phyloP scores from a whole-genome alignment of 1,140 invertebrate genomes.

The Doryteuthis pealeii region DNA sequence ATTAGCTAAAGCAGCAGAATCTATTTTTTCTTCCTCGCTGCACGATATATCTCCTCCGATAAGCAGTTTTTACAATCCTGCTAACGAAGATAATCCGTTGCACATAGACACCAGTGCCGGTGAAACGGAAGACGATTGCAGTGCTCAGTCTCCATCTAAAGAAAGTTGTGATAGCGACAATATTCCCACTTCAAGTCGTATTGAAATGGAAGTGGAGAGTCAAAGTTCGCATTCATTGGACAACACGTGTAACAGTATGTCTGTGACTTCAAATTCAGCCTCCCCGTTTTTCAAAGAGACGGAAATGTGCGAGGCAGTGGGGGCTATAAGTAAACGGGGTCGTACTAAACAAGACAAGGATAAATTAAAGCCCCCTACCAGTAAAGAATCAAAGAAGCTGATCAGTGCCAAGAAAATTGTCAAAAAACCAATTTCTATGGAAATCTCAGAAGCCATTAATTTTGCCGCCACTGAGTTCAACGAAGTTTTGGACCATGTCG shows the following conservation, averaged over 20 bases:
- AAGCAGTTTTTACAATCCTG: slow-evolving; percentile 44
- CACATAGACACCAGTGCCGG: slow-evolving; percentile 52
- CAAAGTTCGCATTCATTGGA: background rate
- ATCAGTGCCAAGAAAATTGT: background rate
- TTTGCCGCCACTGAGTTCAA: slow-evolving; percentile 46
- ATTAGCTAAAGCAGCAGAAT: slow-evolving; percentile 59
- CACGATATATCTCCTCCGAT: slow-evolving; percentile 41
- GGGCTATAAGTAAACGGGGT: slow-evolving; percentile 1
- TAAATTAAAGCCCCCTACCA: background rate
- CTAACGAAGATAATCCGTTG: slow-evolving; percentile 52
- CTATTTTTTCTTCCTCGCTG: slow-evolving; percentile 50
- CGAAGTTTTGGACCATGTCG: slow-evolving; percentile 52
- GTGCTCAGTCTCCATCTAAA: slow-evolving; percentile 16
- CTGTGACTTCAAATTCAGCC: background rate
- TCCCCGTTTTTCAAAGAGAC: background rate
- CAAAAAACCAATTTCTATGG: background rate
- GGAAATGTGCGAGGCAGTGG: background rate
- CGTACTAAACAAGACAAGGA: background rate
- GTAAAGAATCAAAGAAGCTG: background rate
- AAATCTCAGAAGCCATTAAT: slow-evolving; percentile 46
- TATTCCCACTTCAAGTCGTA: slow-evolving; percentile 11
- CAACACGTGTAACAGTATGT: background rate
- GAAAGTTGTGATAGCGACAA: slow-evolving; percentile 12
- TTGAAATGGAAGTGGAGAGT: slow-evolving; percentile 2
- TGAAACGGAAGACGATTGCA: slow-evolving; percentile 39